A percentile compares a stretch with the other conserved stretches of the same genome.
Conservation (phyloP, 1,140 invertebrate genomes). For the Trachymyrmex cornetzi region DNA sequence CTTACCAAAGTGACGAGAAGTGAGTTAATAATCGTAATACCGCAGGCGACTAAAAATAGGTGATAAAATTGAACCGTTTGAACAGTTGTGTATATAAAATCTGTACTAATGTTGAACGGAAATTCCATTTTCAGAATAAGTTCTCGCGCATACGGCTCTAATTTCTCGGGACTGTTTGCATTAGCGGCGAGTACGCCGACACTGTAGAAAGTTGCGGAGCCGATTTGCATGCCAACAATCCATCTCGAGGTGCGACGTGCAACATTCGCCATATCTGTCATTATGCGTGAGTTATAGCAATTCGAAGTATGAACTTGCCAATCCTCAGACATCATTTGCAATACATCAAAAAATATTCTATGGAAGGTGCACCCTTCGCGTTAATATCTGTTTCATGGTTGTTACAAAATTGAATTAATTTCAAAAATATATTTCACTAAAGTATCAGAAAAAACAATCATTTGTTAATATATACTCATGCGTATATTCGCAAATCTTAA, state of each 20-base stretch:
- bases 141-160: background rate
- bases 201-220: background rate
- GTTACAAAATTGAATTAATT: background rate
- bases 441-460: too few species aligned
- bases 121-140: conserved; percentile 61
- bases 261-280: conserved; percentile 23
- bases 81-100: conserved; percentile 27
- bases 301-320: conserved; percentile 5
- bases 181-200: background rate
- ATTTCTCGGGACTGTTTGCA: background rate
- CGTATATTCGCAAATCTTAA: too few species aligned
- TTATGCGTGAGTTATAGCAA: background rate
- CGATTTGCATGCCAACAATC: conserved; percentile 32
- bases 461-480: background rate
- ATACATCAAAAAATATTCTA: conserved; percentile 47
- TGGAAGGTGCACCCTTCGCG: background rate
- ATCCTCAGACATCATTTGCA: conserved; percentile 43
- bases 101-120: conserved; percentile 49
- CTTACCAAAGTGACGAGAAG: conserved; percentile 63
- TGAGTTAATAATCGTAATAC: conserved; percentile 28
- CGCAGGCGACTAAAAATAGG: background rate
- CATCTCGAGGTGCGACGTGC: conserved; percentile 36
- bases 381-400: background rate
- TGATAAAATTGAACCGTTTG: conserved; percentile 43
- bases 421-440: background rate